These are phyloP conservation scores for zebrafish (Danio rerio) DNA, from an alignment of 2,113 vertebrate genomes.

Conservation along the genomic window GRCz12tu NC_133193.1:7850001-7850500, in stretches of 20 bases:
- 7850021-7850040: slow-evolving; percentile 74
- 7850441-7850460: slow-evolving; percentile 73
- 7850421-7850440: slow-evolving; percentile 74
- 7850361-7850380: slow-evolving; percentile 99
- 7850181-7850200: slow-evolving; percentile 78
- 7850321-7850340: slow-evolving; percentile 99
- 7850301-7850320: slow-evolving; percentile 99
- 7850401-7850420: slow-evolving; percentile 96
- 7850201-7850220: slow-evolving; percentile 36
- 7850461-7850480: slow-evolving; percentile 63
- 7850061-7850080: slow-evolving; percentile 75
- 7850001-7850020: slow-evolving; percentile 69
- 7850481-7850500: background rate
- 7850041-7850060: slow-evolving; percentile 78
- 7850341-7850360: slow-evolving; percentile 99
- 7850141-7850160: slow-evolving; percentile 54
- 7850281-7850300: slow-evolving; percentile 69
- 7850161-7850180: slow-evolving; percentile 74
- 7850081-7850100: slow-evolving; percentile 89
- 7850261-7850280: slow-evolving; percentile 50
- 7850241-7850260: slow-evolving; percentile 50
- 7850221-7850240: slow-evolving; percentile 27
- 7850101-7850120: slow-evolving; percentile 71
- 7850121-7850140: slow-evolving; percentile 65
- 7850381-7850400: slow-evolving; percentile 99